phyloP scores from a whole-genome alignment of 2,797 vertebrate genomes.

The Nyctalus aviator region DNA sequence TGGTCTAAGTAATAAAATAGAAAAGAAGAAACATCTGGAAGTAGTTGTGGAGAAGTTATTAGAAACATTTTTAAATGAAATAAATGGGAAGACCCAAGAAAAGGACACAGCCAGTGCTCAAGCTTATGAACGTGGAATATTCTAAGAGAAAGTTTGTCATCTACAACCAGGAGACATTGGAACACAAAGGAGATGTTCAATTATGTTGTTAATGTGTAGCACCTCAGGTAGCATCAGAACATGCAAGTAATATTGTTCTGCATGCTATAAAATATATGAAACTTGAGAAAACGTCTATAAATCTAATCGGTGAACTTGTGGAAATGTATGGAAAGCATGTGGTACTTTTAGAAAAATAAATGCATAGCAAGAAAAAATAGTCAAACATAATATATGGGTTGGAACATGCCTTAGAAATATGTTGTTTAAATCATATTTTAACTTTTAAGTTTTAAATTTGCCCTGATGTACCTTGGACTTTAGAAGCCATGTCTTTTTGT shows the following conservation, averaged over 20 bases:
- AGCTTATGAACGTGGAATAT: background rate
- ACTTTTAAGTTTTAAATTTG: conserved; percentile 14
- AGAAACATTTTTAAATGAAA: background rate
- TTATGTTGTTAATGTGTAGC: background rate
- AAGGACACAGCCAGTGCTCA: background rate
- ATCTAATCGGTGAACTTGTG: background rate
- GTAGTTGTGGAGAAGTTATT: background rate
- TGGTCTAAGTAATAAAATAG: background rate
- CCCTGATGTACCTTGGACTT: conserved; percentile 18
- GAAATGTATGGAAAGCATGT: background rate
- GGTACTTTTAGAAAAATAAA: background rate
- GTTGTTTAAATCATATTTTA: conserved; percentile 6
- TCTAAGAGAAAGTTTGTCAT: background rate
- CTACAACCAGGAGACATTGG: background rate
- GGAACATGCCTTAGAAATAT: background rate
- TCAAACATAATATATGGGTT: background rate
- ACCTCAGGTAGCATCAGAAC: background rate
- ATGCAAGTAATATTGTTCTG: background rate
- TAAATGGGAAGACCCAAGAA: conserved; percentile 2
- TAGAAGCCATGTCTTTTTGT: background rate
- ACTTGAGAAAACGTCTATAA: background rate
- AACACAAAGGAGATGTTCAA: background rate
- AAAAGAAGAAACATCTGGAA: background rate
- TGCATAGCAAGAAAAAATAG: background rate
- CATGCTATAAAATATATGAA: background rate